Percentiles rank a stretch among this genome's conserved stretches.
Conservation (phyloP, 2,797 vertebrate genomes). For the Mormyrops attenuatus region DNA sequence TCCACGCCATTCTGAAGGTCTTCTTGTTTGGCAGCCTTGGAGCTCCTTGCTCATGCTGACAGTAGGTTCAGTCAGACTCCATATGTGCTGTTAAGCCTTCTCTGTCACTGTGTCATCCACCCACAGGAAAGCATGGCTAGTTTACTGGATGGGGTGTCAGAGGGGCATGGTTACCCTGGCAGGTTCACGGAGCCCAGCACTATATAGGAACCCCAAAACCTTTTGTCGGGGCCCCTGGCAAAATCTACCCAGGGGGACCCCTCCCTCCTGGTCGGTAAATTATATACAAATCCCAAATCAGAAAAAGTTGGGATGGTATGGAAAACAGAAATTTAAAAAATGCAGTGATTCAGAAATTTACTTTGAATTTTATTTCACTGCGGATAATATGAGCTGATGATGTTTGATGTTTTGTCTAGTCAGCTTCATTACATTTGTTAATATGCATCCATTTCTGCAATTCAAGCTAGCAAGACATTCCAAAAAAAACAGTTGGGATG, state of each 20-base stretch:
- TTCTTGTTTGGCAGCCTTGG: not conserved
- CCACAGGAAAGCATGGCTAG: not conserved
- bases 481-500: too few relatives aligned
- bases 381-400: not conserved
- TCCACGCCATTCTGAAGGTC: not conserved
- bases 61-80: not conserved
- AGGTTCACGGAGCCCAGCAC: not conserved
- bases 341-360: not conserved
- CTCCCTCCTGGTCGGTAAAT: not conserved
- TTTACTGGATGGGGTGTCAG: not conserved
- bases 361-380: not conserved
- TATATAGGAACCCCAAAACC: not conserved
- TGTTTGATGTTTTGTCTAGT: not conserved
- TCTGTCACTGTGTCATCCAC: not conserved
- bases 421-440: not conserved
- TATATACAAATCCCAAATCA: not conserved
- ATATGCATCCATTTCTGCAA: not conserved
- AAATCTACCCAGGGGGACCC: not conserved
- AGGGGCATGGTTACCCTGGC: not conserved
- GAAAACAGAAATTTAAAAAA: not conserved
- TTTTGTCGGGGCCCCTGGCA: not conserved
- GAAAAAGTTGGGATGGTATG: not conserved
- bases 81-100: not conserved
- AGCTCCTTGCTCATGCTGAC: not conserved
- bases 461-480: not conserved